Base-by-base conservation (phyloP, 2,888 invertebrate species). In the Smittia aterrima region DNA sequence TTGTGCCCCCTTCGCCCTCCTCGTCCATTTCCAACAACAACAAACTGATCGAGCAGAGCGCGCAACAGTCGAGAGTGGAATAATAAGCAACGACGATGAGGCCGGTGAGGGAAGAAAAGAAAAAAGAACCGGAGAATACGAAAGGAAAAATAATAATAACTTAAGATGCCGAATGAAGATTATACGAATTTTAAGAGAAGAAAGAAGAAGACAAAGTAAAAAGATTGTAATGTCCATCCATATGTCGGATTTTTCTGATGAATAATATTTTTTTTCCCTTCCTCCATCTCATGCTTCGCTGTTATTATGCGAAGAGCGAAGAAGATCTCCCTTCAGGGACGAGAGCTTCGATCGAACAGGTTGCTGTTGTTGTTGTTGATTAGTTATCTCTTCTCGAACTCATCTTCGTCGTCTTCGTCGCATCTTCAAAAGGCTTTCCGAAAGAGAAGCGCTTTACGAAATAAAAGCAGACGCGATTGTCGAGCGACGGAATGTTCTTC, bases 81-180 rank as follows among this genome's bases (percentile, higher is more conserved):
- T 25, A 66, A 62, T 24, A 27, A 66, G 27, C 18, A 64, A 64
- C n/a, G 38, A 66, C n/a, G 66, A 16, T 25, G 38, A 32, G 66
- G 27, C 27, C 64, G 64, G 64, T 27, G 64, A 64, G 58, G 18
- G 58, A 25, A 64, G 64, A 22, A 4, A 64, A 64, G n/a, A 64
- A 64, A 64, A n/a, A 20, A 58, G 27, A 27, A 64, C 25, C 25
- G 27, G 64, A 64, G 27, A 64, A 64, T 3, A 64, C 54, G 20
- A 72, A 38, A 40, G 53, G 66, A 38, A 24, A 70, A 72, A 62
- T 54, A 22, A 72, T 32, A 72, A 72, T 72, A 72, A 72, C 72
- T 72, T 72, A 72, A 72, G 72, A 72, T 72, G 54, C 72, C 72
- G 72, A 72, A 62, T 53, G 72, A 53, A 40, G 64, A 64, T 64